phyloP scores from a whole-genome alignment of 2,797 vertebrate genomes.

The Etheostoma perlongum region DNA sequence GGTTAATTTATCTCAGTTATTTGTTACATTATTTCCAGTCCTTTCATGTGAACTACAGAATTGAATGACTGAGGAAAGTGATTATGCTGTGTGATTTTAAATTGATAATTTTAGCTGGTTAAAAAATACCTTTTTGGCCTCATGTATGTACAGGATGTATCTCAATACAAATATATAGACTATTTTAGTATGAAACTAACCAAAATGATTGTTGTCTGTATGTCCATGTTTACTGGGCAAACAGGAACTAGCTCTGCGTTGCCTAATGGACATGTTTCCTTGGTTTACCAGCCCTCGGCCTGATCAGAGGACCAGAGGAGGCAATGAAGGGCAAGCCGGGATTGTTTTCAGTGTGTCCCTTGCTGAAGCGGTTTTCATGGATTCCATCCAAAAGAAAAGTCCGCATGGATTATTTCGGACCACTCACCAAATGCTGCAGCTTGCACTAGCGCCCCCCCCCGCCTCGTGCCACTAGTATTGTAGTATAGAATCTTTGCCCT shows the following conservation, averaged over 20 bases:
- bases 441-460: slow-evolving; percentile 7
- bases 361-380: background rate
- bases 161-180: background rate
- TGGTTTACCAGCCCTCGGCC: background rate
- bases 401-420: slow-evolving; percentile 42
- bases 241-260: background rate
- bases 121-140: background rate
- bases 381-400: slow-evolving; percentile 20
- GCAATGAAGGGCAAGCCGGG: slow-evolving; percentile 2
- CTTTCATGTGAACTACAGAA: background rate
- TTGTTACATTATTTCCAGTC: background rate
- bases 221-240: background rate
- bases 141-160: slow-evolving; percentile 5
- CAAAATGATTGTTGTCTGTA: background rate
- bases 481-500: slow-evolving; percentile 22
- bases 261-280: background rate
- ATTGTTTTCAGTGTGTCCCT: slow-evolving; percentile 11
- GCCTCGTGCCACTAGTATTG: background rate
- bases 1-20: background rate
- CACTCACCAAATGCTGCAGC: slow-evolving; percentile 4
- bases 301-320: slow-evolving; percentile 8
- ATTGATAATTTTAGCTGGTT: background rate
- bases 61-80: background rate
- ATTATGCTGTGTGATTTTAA: background rate
- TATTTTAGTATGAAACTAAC: background rate